Conservation (phyloP, 2,888 invertebrate species). For the Anticlea derivata region DNA sequence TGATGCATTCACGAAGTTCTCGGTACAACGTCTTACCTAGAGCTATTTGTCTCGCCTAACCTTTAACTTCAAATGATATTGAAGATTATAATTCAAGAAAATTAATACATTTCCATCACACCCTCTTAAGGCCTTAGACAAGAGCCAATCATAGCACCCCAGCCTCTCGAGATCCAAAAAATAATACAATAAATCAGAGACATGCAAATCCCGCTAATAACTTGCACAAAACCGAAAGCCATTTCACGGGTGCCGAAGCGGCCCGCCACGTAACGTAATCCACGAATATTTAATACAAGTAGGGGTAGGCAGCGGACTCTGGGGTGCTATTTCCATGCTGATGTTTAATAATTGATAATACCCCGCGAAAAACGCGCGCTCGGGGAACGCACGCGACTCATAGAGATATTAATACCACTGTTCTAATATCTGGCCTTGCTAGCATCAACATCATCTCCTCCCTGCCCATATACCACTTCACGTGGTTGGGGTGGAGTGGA, state of each 20-base stretch:
- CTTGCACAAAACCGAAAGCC: constrained; percentile 83
- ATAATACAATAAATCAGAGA: constrained; percentile 80
- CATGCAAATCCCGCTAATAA: constrained; percentile 83
- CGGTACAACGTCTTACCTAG: not conserved
- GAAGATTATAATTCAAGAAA: constrained; percentile 21
- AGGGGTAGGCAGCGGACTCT: constrained; percentile 69
- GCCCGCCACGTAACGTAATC: constrained; percentile 57
- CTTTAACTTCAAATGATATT: too few relatives aligned
- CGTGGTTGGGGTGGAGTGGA: too few relatives aligned
- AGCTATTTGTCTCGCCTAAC: too few relatives aligned
- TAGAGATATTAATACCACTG: constrained; percentile 56
- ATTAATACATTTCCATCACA: constrained; percentile 19
- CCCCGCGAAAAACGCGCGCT: constrained; percentile 79
- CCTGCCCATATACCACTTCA: too few relatives aligned
- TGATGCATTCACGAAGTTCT: constrained; percentile 8
- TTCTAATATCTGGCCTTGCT: not conserved
- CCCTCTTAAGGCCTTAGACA: constrained; percentile 29
- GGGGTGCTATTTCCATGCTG: constrained; percentile 83
- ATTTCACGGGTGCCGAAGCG: constrained; percentile 77
- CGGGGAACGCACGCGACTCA: constrained; percentile 50
- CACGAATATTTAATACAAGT: constrained; percentile 81
- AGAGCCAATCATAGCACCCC: constrained; percentile 48
- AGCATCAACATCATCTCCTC: too few relatives aligned
- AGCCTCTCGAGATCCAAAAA: constrained; percentile 39
- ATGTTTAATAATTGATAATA: constrained; percentile 85